Percentiles rank a stretch among this genome's conserved stretches.
Evolutionary conservation across 2,113 vertebrate genomes (phyloP).

Genomic region (Anseranas semipalmata): DNA sequence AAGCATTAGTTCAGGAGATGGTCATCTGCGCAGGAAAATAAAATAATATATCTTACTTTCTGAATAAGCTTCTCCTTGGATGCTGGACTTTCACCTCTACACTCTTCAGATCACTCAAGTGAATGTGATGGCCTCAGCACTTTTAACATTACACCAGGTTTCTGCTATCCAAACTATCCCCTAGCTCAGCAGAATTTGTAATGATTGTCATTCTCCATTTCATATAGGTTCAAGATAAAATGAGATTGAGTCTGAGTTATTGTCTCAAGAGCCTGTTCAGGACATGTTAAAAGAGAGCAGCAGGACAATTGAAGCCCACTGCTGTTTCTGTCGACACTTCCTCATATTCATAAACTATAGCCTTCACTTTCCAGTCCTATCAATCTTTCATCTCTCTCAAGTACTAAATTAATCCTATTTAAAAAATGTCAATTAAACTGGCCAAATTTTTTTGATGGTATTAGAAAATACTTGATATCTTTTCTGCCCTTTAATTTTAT

Average conservation of each 20-base stretch:
- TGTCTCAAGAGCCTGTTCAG: background rate
- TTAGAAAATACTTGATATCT: slow-evolving; percentile 12
- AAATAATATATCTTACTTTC: background rate
- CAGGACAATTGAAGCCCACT: background rate
- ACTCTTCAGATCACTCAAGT: accelerated
- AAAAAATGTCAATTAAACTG: slow-evolving; percentile 34
- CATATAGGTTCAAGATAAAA: background rate
- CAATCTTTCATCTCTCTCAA: background rate
- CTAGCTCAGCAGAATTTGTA: slow-evolving; percentile 12
- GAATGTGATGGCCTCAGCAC: background rate
- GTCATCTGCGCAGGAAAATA: background rate
- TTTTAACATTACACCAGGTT: background rate
- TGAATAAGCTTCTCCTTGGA: accelerated
- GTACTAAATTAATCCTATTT: slow-evolving; percentile 41
- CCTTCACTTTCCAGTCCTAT: background rate
- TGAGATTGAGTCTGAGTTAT: background rate
- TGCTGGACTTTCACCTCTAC: background rate
- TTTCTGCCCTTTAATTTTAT: slow-evolving; percentile 25
- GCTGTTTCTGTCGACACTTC: background rate
- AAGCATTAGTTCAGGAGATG: background rate
- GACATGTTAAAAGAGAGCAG: background rate
- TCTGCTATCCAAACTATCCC: background rate
- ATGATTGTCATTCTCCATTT: background rate
- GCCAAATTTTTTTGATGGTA: background rate
- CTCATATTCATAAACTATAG: background rate